phyloP scores from a whole-genome alignment of 2,888 invertebrate genomes.

The Nomada lathburiana region DNA sequence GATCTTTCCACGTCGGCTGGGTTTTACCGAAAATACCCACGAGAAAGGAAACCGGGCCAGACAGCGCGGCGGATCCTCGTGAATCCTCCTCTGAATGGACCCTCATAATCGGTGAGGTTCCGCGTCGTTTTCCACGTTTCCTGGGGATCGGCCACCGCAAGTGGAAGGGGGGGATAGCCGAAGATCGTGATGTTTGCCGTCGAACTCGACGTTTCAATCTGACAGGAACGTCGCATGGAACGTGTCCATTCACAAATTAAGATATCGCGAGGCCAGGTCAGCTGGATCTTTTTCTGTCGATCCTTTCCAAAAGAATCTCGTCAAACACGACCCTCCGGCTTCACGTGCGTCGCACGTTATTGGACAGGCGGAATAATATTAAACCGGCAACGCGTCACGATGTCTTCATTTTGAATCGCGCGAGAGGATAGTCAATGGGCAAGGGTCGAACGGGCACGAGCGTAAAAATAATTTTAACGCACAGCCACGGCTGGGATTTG shows the following conservation, averaged over 20 bases:
- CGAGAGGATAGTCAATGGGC: neutral
- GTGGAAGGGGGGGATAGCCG: slow-evolving; percentile 41
- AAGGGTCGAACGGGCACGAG: slow-evolving; percentile 10
- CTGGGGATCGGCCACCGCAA: slow-evolving; percentile 47
- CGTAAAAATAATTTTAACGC: slow-evolving; percentile 25
- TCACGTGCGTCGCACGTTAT: neutral
- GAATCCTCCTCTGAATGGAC: slow-evolving; percentile 66
- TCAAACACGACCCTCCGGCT: neutral
- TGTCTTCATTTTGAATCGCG: neutral
- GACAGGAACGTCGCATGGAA: slow-evolving; percentile 40
- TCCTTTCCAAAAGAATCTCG: neutral
- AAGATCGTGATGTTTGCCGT: slow-evolving; percentile 35
- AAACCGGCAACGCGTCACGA: neutral
- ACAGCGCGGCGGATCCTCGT: slow-evolving; percentile 59
- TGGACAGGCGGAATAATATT: neutral
- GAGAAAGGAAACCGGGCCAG: slow-evolving; percentile 54
- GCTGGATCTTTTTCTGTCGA: slow-evolving; percentile 20
- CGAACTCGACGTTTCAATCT: slow-evolving; percentile 40
- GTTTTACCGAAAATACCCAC: slow-evolving; percentile 70
- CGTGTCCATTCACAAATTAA: slow-evolving; percentile 75
- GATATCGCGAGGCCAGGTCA: slow-evolving; percentile 53
- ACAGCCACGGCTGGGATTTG: neutral
- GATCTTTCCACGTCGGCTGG: slow-evolving; percentile 69
- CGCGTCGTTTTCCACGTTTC: slow-evolving; percentile 70
- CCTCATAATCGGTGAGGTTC: slow-evolving; percentile 79